phyloP scores from a whole-genome alignment of 2,113 vertebrate species.

The Sula dactylatra region DNA sequence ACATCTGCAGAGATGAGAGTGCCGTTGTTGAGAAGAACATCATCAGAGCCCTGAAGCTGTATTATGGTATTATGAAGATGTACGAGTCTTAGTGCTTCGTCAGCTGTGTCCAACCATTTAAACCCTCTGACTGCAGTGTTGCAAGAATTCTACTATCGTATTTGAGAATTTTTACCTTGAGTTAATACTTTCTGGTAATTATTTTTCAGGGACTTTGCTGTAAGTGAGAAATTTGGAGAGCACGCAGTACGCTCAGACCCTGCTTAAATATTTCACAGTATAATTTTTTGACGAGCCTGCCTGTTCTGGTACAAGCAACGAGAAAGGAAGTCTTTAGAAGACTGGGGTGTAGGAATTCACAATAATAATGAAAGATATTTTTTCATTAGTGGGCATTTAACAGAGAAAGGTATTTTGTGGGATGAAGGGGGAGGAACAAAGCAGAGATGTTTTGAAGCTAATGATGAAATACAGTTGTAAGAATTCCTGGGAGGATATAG shows the following conservation, averaged over 20 bases:
- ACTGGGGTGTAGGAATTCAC: neutral
- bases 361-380: neutral
- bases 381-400: neutral
- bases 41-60: neutral
- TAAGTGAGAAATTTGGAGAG: neutral
- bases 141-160: accelerated
- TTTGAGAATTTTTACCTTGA: neutral
- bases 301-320: neutral
- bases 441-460: neutral
- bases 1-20: neutral
- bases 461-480: neutral
- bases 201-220: neutral
- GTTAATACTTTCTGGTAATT: neutral
- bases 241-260: neutral
- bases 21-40: neutral
- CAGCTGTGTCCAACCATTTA: neutral
- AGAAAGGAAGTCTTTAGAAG: neutral
- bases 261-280: neutral
- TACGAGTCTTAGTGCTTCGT: neutral
- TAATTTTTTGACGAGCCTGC: neutral
- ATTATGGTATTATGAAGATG: accelerated
- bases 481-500: neutral
- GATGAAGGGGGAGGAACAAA: neutral
- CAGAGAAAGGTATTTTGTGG: neutral
- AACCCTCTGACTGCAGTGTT: neutral